Conservation (phyloP, 2,888 invertebrate genomes). For the Ectobius pallidus region DNA sequence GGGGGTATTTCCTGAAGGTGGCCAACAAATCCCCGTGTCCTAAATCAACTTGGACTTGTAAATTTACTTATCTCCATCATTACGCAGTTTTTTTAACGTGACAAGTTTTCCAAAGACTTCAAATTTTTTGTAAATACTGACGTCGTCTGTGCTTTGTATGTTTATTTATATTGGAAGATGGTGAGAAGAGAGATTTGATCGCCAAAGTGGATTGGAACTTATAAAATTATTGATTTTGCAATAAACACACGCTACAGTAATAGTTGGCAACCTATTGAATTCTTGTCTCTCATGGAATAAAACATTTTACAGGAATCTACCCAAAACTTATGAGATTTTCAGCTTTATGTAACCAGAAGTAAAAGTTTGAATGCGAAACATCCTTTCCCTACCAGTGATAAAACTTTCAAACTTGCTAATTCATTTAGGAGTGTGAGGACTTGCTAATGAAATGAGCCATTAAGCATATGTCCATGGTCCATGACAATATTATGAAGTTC, state of each 20-base stretch:
- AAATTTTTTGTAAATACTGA: conserved; percentile 38
- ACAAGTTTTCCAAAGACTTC: conserved; percentile 16
- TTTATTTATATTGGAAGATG: conserved; percentile 44
- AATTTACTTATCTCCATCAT: background rate
- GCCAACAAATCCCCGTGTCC: background rate
- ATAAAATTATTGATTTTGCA: conserved; percentile 5
- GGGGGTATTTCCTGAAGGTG: background rate
- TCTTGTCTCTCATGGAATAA: background rate
- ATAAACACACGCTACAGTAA: conserved; percentile 11
- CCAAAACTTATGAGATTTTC: too few species aligned
- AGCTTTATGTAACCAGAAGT: too few species aligned
- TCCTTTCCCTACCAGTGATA: too few species aligned
- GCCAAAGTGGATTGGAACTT: background rate
- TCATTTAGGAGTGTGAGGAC: too few species aligned
- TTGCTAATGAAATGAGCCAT: too few species aligned
- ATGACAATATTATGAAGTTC: too few species aligned
- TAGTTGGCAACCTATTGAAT: background rate
- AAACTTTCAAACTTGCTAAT: too few species aligned
- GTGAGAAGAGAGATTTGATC: conserved; percentile 30
- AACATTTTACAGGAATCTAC: background rate
- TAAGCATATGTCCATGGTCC: too few species aligned
- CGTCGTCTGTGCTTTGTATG: conserved; percentile 41
- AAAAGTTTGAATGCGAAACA: too few species aligned
- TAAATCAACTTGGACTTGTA: background rate
- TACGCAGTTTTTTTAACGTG: conserved; percentile 12